These are phyloP conservation scores for Melieria crassipennis DNA, from an alignment of 2,888 invertebrate species.

Conservation along the genomic window DNA sequence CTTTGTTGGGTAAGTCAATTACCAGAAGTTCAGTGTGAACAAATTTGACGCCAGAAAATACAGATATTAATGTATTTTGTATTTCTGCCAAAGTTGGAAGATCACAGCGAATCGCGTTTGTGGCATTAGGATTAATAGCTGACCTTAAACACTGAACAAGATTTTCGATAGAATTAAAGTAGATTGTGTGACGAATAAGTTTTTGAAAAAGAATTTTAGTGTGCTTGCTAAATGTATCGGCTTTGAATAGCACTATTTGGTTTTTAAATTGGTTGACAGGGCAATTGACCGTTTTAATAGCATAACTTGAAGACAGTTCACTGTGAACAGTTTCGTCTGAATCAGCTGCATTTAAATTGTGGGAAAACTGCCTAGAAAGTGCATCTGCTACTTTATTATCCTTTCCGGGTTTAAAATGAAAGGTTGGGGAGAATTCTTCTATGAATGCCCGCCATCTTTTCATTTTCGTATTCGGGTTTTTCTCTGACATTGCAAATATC, in stretches of 20 bases:
- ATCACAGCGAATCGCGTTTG: slow-evolving; percentile 19
- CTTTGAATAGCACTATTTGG: slow-evolving; percentile 24
- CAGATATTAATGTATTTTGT: slow-evolving; percentile 15
- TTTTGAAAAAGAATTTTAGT: slow-evolving; percentile 23
- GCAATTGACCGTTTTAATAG: slow-evolving; percentile 17
- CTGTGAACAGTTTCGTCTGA: not conserved
- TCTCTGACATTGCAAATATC: too few relatives aligned
- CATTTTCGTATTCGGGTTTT: too few relatives aligned
- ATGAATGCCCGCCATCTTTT: too few relatives aligned
- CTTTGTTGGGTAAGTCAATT: slow-evolving; percentile 35
- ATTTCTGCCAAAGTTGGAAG: slow-evolving; percentile 17
- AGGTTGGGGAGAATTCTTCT: too few relatives aligned
- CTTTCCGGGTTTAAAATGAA: too few relatives aligned
- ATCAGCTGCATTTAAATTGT: too few relatives aligned
- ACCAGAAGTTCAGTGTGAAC: slow-evolving; percentile 20
- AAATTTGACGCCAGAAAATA: slow-evolving; percentile 31
- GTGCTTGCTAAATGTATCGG: slow-evolving; percentile 6
- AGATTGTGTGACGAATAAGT: not conserved
- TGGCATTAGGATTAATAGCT: slow-evolving; percentile 24
- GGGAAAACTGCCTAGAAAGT: too few relatives aligned
- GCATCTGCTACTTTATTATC: too few relatives aligned
- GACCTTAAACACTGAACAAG: slow-evolving; percentile 23
- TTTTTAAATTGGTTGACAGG: slow-evolving; percentile 31
- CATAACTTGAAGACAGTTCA: slow-evolving; percentile 30
- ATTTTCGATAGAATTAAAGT: slow-evolving; percentile 8